A percentile compares a stretch with the other conserved stretches of the same genome.
phyloP scores from a whole-genome alignment of 2,113 vertebrate species.

The Gnathonemus echidnorhynchus region DNA sequence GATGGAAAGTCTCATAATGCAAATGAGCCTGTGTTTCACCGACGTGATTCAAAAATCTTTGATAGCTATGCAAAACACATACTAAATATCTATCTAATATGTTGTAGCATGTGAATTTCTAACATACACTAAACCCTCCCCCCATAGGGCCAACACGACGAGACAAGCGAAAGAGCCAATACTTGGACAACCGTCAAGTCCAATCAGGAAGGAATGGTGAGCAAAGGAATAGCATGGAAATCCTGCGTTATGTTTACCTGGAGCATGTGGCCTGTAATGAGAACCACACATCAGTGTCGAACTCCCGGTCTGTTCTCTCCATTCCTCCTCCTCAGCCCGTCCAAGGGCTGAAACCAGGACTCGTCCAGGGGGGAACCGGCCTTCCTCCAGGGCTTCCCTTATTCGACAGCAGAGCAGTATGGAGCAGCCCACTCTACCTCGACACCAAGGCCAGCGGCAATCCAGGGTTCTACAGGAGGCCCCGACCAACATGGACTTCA shows the following conservation, averaged over 20 bases:
- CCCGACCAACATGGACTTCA: conserved; percentile 62
- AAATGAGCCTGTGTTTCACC: background rate
- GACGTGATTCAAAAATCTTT: background rate
- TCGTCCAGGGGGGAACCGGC: background rate
- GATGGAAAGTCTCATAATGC: background rate
- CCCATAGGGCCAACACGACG: conserved; percentile 62
- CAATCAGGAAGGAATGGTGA: conserved; percentile 43
- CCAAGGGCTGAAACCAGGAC: conserved; percentile 8
- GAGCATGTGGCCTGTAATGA: background rate
- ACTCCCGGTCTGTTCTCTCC: background rate
- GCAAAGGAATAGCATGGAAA: background rate
- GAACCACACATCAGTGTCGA: background rate
- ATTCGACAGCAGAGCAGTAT: conserved; percentile 60
- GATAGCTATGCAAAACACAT: too few species aligned
- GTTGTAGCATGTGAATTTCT: background rate
- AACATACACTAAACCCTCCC: background rate
- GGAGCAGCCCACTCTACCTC: conserved; percentile 69
- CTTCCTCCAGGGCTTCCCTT: conserved; percentile 47
- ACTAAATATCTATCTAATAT: too few species aligned
- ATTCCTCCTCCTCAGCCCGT: conserved; percentile 18
- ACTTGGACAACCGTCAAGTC: conserved; percentile 24
- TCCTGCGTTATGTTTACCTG: background rate
- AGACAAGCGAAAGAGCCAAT: conserved; percentile 65
- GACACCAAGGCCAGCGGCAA: conserved; percentile 44
- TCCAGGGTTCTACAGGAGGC: conserved; percentile 4